Evolutionary conservation across 2,888 invertebrate species (phyloP).

Genomic region (Scelioninae gen. 1): DNA sequence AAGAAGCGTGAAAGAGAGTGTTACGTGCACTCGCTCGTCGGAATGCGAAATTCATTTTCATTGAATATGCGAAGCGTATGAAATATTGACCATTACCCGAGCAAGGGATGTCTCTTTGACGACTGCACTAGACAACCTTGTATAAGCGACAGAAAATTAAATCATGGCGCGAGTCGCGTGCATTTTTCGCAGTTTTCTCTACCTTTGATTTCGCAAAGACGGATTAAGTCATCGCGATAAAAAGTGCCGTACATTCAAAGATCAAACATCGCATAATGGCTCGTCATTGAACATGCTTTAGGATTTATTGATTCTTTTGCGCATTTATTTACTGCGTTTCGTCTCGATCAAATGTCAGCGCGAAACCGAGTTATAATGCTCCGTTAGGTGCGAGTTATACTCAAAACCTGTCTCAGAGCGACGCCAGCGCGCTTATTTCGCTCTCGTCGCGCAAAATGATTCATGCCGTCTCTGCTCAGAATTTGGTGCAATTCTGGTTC

Average conservation of each 20-base stretch:
- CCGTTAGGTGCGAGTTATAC: background rate
- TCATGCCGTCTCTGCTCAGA: too few relatives aligned
- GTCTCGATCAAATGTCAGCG: conserved; percentile 39
- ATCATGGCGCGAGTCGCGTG: conserved; percentile 25
- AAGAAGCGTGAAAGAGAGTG: background rate
- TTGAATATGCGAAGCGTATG: conserved; percentile 29
- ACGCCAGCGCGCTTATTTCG: background rate
- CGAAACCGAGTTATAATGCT: conserved; percentile 5
- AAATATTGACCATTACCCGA: conserved; percentile 41
- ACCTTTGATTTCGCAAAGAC: conserved; percentile 50
- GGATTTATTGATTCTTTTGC: conserved; percentile 45
- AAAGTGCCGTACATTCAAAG: conserved; percentile 28
- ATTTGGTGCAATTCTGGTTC: background rate
- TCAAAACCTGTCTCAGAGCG: background rate
- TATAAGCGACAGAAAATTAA: conserved; percentile 28
- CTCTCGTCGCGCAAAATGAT: background rate
- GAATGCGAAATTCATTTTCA: conserved; percentile 15
- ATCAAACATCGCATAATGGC: conserved; percentile 42
- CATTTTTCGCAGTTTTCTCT: conserved; percentile 30
- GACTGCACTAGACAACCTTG: conserved; percentile 21
- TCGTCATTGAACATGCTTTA: conserved; percentile 34
- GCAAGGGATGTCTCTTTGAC: conserved; percentile 36
- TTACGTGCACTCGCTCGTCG: background rate
- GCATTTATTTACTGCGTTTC: conserved; percentile 45
- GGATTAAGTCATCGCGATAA: conserved; percentile 46